Percentiles rank a stretch among this genome's conserved stretches.
These are phyloP conservation scores for Butorides virescens DNA, from an alignment of 2,113 vertebrate species.

Conservation along the genomic window DNA sequence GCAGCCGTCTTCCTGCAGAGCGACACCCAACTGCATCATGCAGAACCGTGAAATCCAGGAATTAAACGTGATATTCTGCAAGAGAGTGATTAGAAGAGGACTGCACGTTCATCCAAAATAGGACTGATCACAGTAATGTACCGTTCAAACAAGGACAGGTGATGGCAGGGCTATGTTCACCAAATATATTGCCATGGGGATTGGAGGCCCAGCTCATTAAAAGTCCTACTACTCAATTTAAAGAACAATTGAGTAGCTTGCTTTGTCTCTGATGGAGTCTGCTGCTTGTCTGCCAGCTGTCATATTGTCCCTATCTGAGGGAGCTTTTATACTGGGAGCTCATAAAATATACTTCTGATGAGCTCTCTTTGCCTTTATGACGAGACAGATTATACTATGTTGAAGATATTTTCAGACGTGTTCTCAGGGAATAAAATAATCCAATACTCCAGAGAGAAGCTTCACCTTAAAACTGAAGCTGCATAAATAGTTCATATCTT, in stretches of 20 bases:
- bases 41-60: not conserved
- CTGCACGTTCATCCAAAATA: not conserved
- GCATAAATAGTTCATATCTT: not conserved
- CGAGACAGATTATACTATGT: not conserved
- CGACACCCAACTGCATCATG: not conserved
- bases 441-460: not conserved
- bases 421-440: conserved; percentile 17
- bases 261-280: not conserved
- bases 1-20: not conserved
- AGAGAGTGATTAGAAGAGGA: not conserved
- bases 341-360: conserved; percentile 22
- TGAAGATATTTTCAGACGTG: conserved; percentile 14
- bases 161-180: not conserved
- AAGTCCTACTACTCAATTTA: not conserved
- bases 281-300: conserved; percentile 10
- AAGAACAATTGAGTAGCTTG: not conserved
- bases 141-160: not conserved
- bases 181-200: not conserved
- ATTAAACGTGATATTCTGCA: not conserved
- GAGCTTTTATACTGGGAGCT: not conserved
- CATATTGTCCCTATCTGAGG: not conserved
- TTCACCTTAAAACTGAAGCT: not conserved
- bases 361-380: conserved; percentile 16
- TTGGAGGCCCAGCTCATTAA: not conserved
- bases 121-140: not conserved